Evolutionary conservation across 2,113 vertebrate species (phyloP).

Genomic region (pig (Sus scrofa)): DNA sequence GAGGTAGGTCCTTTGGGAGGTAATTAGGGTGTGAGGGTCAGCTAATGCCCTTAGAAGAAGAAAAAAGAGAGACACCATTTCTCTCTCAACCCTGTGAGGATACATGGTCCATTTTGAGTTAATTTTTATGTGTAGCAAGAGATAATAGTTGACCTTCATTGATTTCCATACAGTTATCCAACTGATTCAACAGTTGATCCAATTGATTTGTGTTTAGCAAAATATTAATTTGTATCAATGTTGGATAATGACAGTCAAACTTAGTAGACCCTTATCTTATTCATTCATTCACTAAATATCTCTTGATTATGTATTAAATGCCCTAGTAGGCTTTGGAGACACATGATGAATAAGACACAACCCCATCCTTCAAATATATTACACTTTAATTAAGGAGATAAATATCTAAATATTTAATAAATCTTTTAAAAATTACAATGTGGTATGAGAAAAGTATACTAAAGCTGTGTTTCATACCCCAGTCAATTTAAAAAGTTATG

Average conservation of each 20-base stretch:
- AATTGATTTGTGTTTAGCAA: constrained; percentile 27
- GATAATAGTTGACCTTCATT: background rate
- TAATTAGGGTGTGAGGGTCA: background rate
- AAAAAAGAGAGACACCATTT: background rate
- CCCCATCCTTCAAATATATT: background rate
- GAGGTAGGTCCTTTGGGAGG: background rate
- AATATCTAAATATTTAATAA: constrained; percentile 28
- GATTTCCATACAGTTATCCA: background rate
- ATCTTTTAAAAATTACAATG: background rate
- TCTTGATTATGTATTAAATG: background rate
- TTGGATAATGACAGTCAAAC: background rate
- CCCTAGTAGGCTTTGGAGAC: background rate
- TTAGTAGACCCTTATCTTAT: background rate
- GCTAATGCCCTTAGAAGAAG: background rate
- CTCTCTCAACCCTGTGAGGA: background rate
- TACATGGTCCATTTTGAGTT: background rate
- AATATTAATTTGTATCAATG: background rate
- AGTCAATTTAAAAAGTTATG: background rate
- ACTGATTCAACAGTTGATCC: background rate
- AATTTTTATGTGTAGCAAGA: background rate
- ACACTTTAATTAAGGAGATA: constrained; percentile 6
- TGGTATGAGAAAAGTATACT: background rate
- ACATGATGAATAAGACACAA: constrained; percentile 4
- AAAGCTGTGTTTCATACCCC: background rate
- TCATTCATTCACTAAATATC: constrained; percentile 15